Evolutionary conservation across 2,888 invertebrate species (phyloP), one percentile per base, ranked within the genome.

Genomic region (Pelosia muscerda): DNA sequence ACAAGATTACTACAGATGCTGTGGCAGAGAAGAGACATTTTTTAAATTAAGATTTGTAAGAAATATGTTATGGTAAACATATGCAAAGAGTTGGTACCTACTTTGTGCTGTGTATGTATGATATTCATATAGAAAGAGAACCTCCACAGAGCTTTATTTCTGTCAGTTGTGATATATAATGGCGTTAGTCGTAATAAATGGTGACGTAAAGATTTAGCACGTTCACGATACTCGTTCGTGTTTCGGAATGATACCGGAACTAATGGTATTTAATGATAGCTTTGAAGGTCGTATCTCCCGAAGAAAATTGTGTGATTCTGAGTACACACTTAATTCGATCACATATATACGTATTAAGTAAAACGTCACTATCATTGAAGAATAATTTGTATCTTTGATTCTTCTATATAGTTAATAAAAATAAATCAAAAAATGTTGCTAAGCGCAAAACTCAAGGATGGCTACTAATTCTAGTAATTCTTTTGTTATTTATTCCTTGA

Each of bases 161-260:
- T 78, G 75, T 77, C 76, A 71, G 60, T 64, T 59, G 63, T 75
- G 76, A 79, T 81, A 76, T 77, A 79, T 77, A 81, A 75, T 71
- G 72, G 74, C 67, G 68, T 80, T 75, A 74, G 75, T 75, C 77
- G 78, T 81, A 83, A 84, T 79, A 81, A 79, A 84, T 80, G 78
- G 80, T 79, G 79, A 78, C 81, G 79, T 78, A 75, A 82, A 83
- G 84, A 85, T 85, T 83, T 82, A 84, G 76, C 73, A 81, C 77
- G 74, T 75, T 70, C 77, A 74, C 84, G 73, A 79, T 81, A 78
- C 77, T 79, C 76, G 83, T 85, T 86, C 86, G 86, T 87, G 88
- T 86, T 82, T 84, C 78, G 84, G 84, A 87, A 87, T 87, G 87
- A 88, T 87, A 87, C 82, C 82, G 80, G 80, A 84, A 78, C 80